Evolutionary conservation across 2,113 vertebrate species (phyloP), one percentile per base, ranked within the genome.

Genomic region (Butorides virescens): DNA sequence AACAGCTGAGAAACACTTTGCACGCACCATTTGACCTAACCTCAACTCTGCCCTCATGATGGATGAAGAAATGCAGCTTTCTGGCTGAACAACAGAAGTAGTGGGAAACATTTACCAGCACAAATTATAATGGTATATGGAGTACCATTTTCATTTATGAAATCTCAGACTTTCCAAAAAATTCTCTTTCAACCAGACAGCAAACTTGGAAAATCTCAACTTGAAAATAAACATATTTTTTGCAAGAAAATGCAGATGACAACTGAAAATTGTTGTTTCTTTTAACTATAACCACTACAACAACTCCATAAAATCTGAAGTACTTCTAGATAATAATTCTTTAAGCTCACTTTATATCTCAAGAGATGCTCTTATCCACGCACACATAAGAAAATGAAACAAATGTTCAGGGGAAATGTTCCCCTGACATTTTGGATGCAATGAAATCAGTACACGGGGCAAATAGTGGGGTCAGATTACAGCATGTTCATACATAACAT

Each of bases 31-130:
- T 97, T 96, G 89, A 95, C 91, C 89, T 94, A 96, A 93, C 84
- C 86, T 95, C 77, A 91, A 85, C 86, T 95, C 89, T 97, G 80
- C 77, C 80, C 65, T 85, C 70, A 27, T 37, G 65, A 91, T 62
- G 73, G 61, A 91, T 95, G 91, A 93, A 89, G 77, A 97, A 96
- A 93, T 61, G 62, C 56, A 93, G 83, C 53, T 91, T 94, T 93
- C 70, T 94, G 76, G 65, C 70, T 89, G 73, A 89, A 75, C 55
- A 94, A 87, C 49, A 94, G 29, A 88, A 88, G 53, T 37, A 92
- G 61, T 53, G 53, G 81, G 62, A 90, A 93, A 91, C 5, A 5
- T 74, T 86, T 71, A 80, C 58, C 36, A 87, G 65, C 37, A 91
- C 52, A 85, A 86, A 88, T 50, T 72, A 50, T 53, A 78, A 59